Percentiles rank a stretch among this genome's conserved stretches.
Evolutionary conservation across 2,797 vertebrate genomes (phyloP).

Genomic region (Catostomus latipinnis): DNA sequence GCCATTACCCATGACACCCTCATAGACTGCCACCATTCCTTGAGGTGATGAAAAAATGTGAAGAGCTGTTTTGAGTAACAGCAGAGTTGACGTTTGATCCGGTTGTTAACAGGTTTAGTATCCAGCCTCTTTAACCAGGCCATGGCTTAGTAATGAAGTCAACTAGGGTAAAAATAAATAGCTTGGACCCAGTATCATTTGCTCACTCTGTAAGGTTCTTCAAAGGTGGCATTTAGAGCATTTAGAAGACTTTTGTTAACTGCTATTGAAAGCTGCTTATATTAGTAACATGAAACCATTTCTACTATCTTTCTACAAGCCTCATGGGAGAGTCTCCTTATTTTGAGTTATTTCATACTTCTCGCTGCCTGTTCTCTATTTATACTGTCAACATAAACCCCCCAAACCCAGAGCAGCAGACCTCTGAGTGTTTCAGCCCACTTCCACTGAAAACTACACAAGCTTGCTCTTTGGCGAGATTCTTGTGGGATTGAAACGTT

Average conservation of each 20-base stretch:
- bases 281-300: conserved; percentile 4
- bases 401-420: neutral
- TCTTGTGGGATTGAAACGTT: conserved; percentile 35
- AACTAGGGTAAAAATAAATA: neutral
- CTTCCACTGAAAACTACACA: conserved; percentile 22
- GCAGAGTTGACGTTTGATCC: neutral
- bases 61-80: neutral
- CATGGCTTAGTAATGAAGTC: neutral
- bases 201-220: neutral
- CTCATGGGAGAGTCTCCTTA: neutral
- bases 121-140: neutral
- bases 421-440: conserved; percentile 21
- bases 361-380: conserved; percentile 8
- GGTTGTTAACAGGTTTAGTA: conserved; percentile 1
- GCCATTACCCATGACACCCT: neutral
- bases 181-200: neutral
- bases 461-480: neutral
- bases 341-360: conserved; percentile 37
- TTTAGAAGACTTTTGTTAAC: neutral
- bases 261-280: neutral
- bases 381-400: neutral
- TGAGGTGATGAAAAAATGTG: neutral
- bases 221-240: neutral
- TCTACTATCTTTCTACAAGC: conserved; percentile 1
- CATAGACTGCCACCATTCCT: neutral